Conservation (phyloP, 2,113 vertebrate species). For the Nipponia nippon region DNA sequence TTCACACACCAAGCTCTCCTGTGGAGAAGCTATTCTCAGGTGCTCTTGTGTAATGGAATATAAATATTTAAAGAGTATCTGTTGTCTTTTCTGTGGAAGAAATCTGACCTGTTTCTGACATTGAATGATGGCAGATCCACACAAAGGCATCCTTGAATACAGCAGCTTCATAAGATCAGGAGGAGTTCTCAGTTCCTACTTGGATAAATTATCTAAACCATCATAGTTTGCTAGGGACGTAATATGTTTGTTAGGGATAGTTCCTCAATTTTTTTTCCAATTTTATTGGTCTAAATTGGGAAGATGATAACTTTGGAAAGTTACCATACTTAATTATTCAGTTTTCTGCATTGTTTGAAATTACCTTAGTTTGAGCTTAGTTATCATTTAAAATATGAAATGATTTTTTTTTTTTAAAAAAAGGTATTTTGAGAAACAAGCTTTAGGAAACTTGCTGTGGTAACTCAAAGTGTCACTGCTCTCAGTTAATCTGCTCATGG, state of each 20-base stretch:
- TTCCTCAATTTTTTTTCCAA: not conserved
- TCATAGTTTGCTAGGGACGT: not conserved
- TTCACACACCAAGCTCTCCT: not conserved
- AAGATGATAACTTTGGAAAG: not conserved
- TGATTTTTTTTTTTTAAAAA: not conserved
- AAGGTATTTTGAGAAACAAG: not conserved
- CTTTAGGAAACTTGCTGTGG: not conserved
- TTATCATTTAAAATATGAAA: not conserved
- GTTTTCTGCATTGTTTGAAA: not conserved
- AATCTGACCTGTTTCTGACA: not conserved
- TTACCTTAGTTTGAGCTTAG: not conserved
- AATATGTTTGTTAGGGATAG: not conserved
- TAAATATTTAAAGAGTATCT: conserved; percentile 28
- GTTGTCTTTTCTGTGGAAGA: not conserved
- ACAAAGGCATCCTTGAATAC: not conserved
- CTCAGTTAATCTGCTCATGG: not conserved
- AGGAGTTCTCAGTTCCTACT: not conserved
- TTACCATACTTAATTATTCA: not conserved
- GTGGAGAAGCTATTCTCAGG: not conserved
- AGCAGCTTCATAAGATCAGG: not conserved
- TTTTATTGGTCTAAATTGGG: not conserved
- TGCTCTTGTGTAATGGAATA: not conserved
- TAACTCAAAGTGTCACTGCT: not conserved
- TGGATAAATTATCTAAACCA: not conserved
- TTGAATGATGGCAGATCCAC: not conserved